phyloP scores from a whole-genome alignment of 2,797 vertebrate genomes.

The Cossypha niveicapilla region DNA sequence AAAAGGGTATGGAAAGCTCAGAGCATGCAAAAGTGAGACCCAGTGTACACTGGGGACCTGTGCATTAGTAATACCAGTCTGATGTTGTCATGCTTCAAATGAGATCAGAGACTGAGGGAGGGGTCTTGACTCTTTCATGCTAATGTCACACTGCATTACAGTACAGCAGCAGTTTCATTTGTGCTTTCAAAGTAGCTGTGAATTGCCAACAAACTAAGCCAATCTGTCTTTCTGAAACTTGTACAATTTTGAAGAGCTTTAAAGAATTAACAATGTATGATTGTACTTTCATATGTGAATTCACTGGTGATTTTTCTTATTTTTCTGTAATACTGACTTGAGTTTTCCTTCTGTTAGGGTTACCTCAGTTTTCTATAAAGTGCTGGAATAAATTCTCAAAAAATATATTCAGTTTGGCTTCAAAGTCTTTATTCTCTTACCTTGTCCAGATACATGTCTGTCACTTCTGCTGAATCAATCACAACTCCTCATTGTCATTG shows the following conservation, averaged over 20 bases:
- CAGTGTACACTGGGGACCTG: neutral
- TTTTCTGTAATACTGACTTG: neutral
- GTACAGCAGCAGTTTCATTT: neutral
- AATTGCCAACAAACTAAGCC: neutral
- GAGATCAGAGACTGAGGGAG: neutral
- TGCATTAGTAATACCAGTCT: neutral
- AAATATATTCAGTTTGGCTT: neutral
- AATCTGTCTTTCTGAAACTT: neutral
- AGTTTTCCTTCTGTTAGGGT: neutral
- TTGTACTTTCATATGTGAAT: neutral
- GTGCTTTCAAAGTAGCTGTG: neutral
- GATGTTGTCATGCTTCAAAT: neutral
- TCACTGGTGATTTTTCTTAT: neutral
- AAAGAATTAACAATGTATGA: neutral
- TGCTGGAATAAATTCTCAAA: constrained; percentile 44
- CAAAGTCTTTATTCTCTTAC: neutral
- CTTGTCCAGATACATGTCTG: neutral
- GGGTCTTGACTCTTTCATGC: neutral
- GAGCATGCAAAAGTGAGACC: neutral
- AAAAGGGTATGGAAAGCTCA: neutral
- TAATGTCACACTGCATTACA: neutral
- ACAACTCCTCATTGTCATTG: neutral
- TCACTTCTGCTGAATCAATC: neutral
- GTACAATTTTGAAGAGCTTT: neutral
- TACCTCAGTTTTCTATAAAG: constrained; percentile 41